phyloP scores from a whole-genome alignment of 2,888 invertebrate genomes.

The Allolobophora icterica region DNA sequence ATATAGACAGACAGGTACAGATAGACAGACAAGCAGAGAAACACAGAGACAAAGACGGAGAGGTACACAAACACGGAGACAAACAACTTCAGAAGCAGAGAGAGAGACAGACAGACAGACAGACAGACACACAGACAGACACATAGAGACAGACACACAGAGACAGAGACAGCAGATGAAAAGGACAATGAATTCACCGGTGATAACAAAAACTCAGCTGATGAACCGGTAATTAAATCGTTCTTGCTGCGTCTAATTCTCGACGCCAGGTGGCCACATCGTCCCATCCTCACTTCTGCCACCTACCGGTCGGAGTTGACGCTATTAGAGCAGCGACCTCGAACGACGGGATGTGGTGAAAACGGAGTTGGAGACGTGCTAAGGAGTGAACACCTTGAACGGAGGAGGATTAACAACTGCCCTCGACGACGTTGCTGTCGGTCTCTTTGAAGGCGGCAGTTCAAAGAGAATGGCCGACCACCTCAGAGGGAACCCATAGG shows the following conservation, averaged over 20 bases:
- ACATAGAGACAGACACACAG: neutral
- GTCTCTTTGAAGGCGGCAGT: no score
- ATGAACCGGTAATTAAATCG: neutral
- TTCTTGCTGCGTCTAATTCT: neutral
- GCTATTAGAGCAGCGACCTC: neutral
- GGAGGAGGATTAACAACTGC: neutral
- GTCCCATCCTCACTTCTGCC: neutral
- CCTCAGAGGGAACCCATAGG: no score
- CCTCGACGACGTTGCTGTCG: neutral
- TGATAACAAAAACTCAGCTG: neutral
- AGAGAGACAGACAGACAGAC: neutral
- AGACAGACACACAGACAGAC: neutral
- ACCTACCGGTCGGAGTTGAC: neutral
- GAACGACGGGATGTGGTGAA: neutral
- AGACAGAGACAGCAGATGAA: neutral
- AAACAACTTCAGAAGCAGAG: no score
- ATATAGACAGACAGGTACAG: neutral
- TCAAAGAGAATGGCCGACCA: no score
- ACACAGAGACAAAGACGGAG: no score
- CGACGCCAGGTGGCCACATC: neutral
- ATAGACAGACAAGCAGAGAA: no score
- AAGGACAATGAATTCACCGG: neutral
- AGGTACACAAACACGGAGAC: neutral
- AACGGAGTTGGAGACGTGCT: neutral
- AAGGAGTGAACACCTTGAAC: neutral